phyloP scores from a whole-genome alignment of 2,888 invertebrate genomes.

The Matsumyia berberina region DNA sequence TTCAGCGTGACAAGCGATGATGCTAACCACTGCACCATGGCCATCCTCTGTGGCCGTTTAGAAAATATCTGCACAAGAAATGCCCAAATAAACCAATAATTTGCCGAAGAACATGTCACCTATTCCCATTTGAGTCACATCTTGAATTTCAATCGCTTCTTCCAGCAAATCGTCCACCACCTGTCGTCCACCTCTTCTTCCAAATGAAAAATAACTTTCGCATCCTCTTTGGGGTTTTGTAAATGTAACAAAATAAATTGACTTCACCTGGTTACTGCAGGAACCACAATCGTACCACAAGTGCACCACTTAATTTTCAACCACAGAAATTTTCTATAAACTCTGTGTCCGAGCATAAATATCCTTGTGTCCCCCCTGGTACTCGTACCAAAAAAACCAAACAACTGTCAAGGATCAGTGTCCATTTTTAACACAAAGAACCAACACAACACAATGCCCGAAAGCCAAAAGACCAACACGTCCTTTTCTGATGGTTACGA shows the following conservation, averaged over 20 bases:
- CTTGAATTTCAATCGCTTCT: neutral
- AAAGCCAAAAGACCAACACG: constrained; percentile 73
- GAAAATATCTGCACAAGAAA: too few species aligned
- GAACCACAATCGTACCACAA: constrained; percentile 66
- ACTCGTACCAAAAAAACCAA: constrained; percentile 14
- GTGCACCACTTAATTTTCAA: constrained; percentile 73
- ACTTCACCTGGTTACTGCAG: constrained; percentile 69
- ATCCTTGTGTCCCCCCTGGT: constrained; percentile 4
- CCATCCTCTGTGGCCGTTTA: too few species aligned
- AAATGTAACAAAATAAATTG: constrained; percentile 72
- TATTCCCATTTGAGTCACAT: neutral
- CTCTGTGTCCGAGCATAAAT: constrained; percentile 68
- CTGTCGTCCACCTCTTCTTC: neutral
- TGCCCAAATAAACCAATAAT: too few species aligned
- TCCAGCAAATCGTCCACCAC: neutral
- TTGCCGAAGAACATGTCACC: too few species aligned
- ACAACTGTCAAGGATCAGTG: constrained; percentile 74
- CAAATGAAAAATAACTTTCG: constrained; percentile 46
- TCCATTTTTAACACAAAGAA: constrained; percentile 73
- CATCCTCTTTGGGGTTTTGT: constrained; percentile 37
- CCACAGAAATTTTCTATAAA: constrained; percentile 74
- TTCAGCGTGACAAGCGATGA: too few species aligned
- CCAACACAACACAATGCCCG: constrained; percentile 62
- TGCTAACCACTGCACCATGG: too few species aligned
- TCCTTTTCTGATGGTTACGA: constrained; percentile 58